Base-by-base conservation (phyloP, 2,113 vertebrate genomes). In the Pontoporia blainvillei region DNA sequence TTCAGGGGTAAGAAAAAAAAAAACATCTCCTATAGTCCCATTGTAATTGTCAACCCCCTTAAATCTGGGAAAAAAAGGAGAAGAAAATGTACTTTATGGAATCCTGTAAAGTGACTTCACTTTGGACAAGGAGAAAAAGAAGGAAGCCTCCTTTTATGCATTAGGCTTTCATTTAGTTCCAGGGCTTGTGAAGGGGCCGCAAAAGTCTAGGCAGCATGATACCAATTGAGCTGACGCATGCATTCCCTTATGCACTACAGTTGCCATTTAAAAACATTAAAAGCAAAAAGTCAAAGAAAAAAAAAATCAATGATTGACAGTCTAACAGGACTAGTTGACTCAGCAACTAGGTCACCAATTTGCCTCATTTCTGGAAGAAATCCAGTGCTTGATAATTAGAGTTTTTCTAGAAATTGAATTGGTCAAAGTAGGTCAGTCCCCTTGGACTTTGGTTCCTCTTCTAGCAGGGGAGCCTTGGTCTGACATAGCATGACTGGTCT, bases 361-460 rank as follows among this genome's bases (percentile, higher is more conserved):
- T 76, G 61, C 41, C 52, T 96, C 9, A 44, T 95, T 96, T 95
- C 39, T 93, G 86, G 90, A 95, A 86, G 90, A 75, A 71, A 67
- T 78, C 52, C 66, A 96, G 54, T 34, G 25, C 83, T 82, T 52
- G 62, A 67, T 81, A 89, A 90, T 57, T 78, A 89, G 81, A 69
- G 27, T 44, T 78, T 75, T 86, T 89, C n/a, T 86, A 39, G 64
- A 79, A 71, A 39, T 61, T 78, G n/a, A 41, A 27, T 29, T 85
- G 69, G 64, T 69, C 31, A 73, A 89, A 86, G 46, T 25, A 96
- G 67, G 41, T 78, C 20, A 14, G 13, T 39, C 5, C 3, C 3
- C 6, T 14, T 71, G 41, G 76, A 94, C 76, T 72, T 72, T 23
- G 46, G 4, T 46, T 61, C 34, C 54, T 61, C 29, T 82, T 44